Base-by-base conservation (phyloP, 2,797 vertebrate species). In the Setipinna tenuifilis region DNA sequence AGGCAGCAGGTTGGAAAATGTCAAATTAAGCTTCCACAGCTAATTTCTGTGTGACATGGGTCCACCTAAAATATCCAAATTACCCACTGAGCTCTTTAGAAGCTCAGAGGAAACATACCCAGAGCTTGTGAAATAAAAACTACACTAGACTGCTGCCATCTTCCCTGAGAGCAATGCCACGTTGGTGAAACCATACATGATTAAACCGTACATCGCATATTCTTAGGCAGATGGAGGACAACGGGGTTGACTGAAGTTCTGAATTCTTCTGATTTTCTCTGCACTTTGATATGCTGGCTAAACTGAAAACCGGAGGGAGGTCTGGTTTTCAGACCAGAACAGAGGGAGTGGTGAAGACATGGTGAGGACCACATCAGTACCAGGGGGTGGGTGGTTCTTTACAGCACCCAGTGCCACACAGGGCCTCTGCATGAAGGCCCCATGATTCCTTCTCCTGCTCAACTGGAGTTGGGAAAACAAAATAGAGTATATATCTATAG, bases 401-500 rank as follows among this genome's bases (percentile, higher is more conserved):
- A 78, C 31, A 78, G 35, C 16, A 35, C 19, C 71, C 35, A 75
- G 31, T 78, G 71, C 71, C 71, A 41, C 71, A 78, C 71, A 44
- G 71, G 31, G 35, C 31, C 31, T 78, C 71, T n/a, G 71, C 35
- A 78, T 21, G 6, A 44, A 78, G 35, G 71, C 35, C 71, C 35
- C 6, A 41, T 16, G 35, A 19, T 25, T 78, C 71, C 71, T 78
- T 78, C 17, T 78, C 71, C 71, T 78, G 71, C 71, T 7, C 31
- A 78, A 41, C 71, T 44, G 71, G 71, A 41, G 71, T 78, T 44
- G 71, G 71, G 31, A 19, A 78, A 78, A 78, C 35, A 78, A 78
- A 78, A 78, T 44, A 16, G 17, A 78, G 35, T 78, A 78, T 78
- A 78, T 78, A 78, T 19, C 71, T 78, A 78, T 44, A 78, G 71